These are phyloP conservation scores for Rhabditoides inermis DNA, from an alignment of 2,888 invertebrate genomes.

Conservation along the genomic window DNA sequence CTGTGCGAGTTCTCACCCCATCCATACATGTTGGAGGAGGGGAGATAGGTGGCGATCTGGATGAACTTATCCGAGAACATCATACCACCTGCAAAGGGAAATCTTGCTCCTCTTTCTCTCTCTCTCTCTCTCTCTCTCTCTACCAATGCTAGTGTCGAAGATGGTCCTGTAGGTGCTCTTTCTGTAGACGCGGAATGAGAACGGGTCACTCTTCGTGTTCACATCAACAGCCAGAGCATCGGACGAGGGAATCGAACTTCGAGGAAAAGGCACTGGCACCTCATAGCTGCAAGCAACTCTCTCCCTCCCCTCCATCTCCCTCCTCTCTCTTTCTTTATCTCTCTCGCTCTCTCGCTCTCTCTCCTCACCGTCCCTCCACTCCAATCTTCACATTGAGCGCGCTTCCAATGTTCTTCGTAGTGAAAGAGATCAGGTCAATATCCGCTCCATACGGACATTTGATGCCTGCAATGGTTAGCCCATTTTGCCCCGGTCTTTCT, in stretches of 20 bases:
- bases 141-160: slow-evolving; percentile 45
- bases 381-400: slow-evolving; percentile 30
- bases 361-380: slow-evolving; percentile 8
- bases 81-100: slow-evolving; percentile 29
- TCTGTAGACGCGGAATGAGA: slow-evolving; percentile 34
- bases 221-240: slow-evolving; percentile 20
- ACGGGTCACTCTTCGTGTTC: slow-evolving; percentile 14
- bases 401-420: slow-evolving; percentile 20
- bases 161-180: slow-evolving; percentile 21
- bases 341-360: background rate
- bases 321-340: background rate
- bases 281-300: slow-evolving; percentile 25
- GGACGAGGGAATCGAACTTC: slow-evolving; percentile 8
- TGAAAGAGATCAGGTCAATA: slow-evolving; percentile 16
- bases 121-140: background rate
- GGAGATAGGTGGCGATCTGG: slow-evolving; percentile 44
- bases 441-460: slow-evolving; percentile 38
- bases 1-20: slow-evolving; percentile 50
- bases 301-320: background rate
- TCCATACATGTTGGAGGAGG: slow-evolving; percentile 46
- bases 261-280: slow-evolving; percentile 32
- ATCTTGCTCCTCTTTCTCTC: background rate
- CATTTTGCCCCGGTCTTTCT: background rate
- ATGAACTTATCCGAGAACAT: slow-evolving; percentile 47
- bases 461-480: slow-evolving; percentile 3